Base-by-base conservation (phyloP, 2,888 invertebrate species). In the Chromoteleia sp. region DNA sequence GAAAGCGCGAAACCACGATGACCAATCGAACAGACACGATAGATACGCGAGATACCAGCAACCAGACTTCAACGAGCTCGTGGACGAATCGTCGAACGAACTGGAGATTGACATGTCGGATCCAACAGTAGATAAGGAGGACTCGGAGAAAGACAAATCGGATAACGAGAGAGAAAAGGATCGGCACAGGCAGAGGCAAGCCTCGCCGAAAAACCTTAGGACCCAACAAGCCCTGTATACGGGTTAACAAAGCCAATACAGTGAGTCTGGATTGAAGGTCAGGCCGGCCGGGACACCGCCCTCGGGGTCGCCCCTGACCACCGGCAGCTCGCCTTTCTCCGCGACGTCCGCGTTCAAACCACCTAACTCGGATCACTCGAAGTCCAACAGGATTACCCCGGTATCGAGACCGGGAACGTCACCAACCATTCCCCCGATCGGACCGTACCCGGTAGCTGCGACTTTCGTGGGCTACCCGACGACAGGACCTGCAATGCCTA, bases 281-380 rank as follows among this genome's bases (percentile, higher is more conserved):
- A 86, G 88, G 63, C 84, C 92, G 83, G 93, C 93, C 84, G 93
- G 93, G 4, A 93, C 93, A 7, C 93, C 94, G 3, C 92, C 84
- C 92, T 93, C 89, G 92, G 93, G 85, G 91, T 93, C 87, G 1
- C 67, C 79, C 14, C 14, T 73, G 21, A 39, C 56, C 4, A 85
- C 83, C 10, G 82, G 85, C 25, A 87, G 81, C 33, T 87, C 84
- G 45, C 94, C 95, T n/a, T 96, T 95, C 88, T 95, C 96, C 1
- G 94, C 95, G 21, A 94, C 95, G 59, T 96, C 97, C 0, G 96
- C 97, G 0, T 97, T 97, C 89, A 95, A 96, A 87, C 96, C 96
- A 7, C 96, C 95, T 1, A 91, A 90, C 68, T 93, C 94, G 12
- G 95, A 95, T 86, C 94, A 94, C 29, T 91, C 93, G 73, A 95